These are phyloP conservation scores for Beroe forskalii DNA, from an alignment of 37 sponge, comb jelly and placozoan species.

Conservation along the genomic window DNA sequence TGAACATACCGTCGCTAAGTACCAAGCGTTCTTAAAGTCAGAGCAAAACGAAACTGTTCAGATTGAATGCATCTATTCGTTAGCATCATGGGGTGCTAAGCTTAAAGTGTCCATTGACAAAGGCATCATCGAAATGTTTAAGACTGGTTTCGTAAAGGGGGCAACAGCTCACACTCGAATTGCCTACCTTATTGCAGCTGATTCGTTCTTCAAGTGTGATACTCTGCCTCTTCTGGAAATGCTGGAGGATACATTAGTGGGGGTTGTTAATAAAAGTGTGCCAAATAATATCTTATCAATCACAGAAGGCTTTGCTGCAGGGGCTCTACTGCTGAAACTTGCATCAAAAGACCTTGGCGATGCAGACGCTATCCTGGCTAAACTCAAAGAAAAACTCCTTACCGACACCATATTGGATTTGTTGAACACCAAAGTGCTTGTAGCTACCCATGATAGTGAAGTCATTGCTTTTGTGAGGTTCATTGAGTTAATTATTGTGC, in stretches of 20 bases:
- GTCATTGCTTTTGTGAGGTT: conserved; percentile 24
- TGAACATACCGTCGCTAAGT: not conserved
- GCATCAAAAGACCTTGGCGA: conserved; percentile 27
- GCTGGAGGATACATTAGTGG: conserved; percentile 4
- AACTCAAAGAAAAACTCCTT: conserved; percentile 14
- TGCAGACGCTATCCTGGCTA: not conserved
- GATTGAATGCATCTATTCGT: not conserved
- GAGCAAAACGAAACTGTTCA: conserved; percentile 36
- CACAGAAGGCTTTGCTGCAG: conserved; percentile 12
- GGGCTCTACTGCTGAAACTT: conserved; percentile 5
- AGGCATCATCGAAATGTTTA: conserved; percentile 13
- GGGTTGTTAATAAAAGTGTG: conserved; percentile 6
- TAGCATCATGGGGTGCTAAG: not conserved
- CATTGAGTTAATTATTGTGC: not conserved
- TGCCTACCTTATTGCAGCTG: conserved; percentile 12
- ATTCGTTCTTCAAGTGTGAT: not conserved
- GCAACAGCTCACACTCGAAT: conserved; percentile 37
- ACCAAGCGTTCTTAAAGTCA: not conserved
- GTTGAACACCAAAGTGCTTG: not conserved
- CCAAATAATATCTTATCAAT: not conserved
- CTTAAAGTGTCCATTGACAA: not conserved
- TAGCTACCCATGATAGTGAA: not conserved
- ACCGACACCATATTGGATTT: not conserved
- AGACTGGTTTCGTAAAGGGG: conserved; percentile 16
- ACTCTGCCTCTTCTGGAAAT: conserved; percentile 4